Evolutionary conservation across 2,797 vertebrate species (phyloP), one percentile per base, ranked within the genome.

Genomic region (Halcyon badia): DNA sequence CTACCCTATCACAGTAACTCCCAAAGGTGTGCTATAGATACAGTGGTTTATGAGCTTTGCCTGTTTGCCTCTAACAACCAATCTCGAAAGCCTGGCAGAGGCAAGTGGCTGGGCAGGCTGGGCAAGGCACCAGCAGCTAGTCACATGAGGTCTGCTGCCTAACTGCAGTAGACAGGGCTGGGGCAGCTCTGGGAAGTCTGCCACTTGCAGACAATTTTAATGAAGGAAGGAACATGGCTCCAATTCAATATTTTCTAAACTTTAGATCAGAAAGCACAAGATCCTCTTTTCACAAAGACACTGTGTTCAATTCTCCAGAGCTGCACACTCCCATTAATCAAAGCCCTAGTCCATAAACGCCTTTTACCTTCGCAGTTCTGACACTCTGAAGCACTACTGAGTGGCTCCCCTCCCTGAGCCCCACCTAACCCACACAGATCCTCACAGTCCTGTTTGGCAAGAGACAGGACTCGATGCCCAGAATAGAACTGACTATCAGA

Each of bases 81-180:
- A 4, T n/a, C 68, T 18, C 35, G 68, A 79, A 73, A 93, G 86
- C 33, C 62, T 83, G 92, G 91, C 81, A 89, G 64, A 77, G 58
- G 68, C 71, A 96, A 94, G 89, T 20, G 31, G 64, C 83, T 71
- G 83, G 81, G 76, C 90, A 92, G 89, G 92, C 90, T 82, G 75
- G 90, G 94, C 96, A 96, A 85, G 78, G 92, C 68, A 89, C 35
- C 92, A 94, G 90, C 71, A 58, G 44, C 39, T 69, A 79, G 89
- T 96, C 94, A 96, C 73, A 88, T 72, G 90, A 92, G 60, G 35
- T 41, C 69, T 89, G 77, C 83, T 87, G 70, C 68, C 60, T 78
- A 87, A 89, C 75, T 92, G 87, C 73, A 86, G 87, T 6, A 89
- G 79, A 54, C 79, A 85, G 75, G 60, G 61, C 73, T 94, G 77